Evolutionary conservation across 2,113 vertebrate genomes (phyloP), one percentile per base, ranked within the genome.

Genomic region (Brachyhypopomus gauderio): DNA sequence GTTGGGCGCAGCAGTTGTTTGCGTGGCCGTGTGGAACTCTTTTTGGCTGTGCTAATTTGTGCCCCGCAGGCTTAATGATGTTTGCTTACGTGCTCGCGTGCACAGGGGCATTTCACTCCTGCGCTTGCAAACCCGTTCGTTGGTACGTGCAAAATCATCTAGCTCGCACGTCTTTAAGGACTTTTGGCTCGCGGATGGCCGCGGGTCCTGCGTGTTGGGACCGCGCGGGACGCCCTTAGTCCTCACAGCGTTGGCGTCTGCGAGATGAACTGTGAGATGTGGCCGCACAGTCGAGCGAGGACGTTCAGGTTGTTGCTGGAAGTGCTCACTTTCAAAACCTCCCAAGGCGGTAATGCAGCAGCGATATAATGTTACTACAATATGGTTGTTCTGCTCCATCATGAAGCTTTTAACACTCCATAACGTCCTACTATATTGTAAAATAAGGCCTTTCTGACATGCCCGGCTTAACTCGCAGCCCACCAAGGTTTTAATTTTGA

Each of bases 51-150:
- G 23, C 45, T 72, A 59, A 60, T 72, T 23, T 60, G 22, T 81
- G 16, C 60, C 78, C 78, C 69, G 67, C 45, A 45, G 79, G 66
- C 72, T 1, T 70, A 34, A 5, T 72, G 66, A 77, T 66, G 58
- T 2, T 17, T 70, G 52, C 16, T 70, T 52, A 52, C 12, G 45
- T 52, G 45, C n/a, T 36, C 79, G 66, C 59, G 7, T 19, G 41
- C 20, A 36, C 34, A 56, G 27, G 48, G 7, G 23, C 59, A 34
- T 52, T 3, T 64, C 27, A 34, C 52, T 36, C 58, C n/a, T 12
- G 11, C 70, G 52, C 62, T 75, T 70, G 55, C 34, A 56, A 71
- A 72, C 64, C 73, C 62, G 62, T 75, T 14, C 12, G 14, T 12
- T 12, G 45, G 12, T 14, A 11, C 45, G 12, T 11, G 9, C 45